Conservation (phyloP, 1,140 invertebrate genomes). For the Euwallacea similis region DNA sequence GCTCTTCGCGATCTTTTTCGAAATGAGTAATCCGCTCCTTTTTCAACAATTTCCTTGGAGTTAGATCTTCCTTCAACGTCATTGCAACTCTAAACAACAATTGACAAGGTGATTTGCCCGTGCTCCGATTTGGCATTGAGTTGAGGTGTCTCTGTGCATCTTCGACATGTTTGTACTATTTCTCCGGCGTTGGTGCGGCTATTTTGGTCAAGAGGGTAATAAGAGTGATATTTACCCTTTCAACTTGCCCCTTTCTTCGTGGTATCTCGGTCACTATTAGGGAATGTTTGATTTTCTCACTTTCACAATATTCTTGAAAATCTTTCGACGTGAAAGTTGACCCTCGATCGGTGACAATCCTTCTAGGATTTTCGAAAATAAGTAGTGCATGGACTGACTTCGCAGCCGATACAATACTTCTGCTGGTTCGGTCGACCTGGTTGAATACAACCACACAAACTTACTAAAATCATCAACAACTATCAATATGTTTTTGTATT, state of each 20-base stretch:
- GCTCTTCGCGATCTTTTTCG: constrained; percentile 36
- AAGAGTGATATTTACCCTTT: constrained; percentile 45
- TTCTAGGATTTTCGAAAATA: constrained; percentile 50
- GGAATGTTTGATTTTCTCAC: constrained; percentile 43
- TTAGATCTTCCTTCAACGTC: constrained; percentile 40
- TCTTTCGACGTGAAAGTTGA: constrained; percentile 51
- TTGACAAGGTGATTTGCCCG: constrained; percentile 48
- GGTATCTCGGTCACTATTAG: constrained; percentile 48
- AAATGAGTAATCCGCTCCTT: constrained; percentile 8
- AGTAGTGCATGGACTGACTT: constrained; percentile 11
- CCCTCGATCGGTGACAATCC: constrained; percentile 49
- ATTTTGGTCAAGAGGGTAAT: constrained; percentile 45
- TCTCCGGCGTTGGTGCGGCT: constrained; percentile 33
- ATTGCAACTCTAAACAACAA: constrained; percentile 48
- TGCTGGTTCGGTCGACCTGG: constrained; percentile 45
- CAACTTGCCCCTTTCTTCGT: constrained; percentile 48
- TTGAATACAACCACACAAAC: constrained; percentile 49
- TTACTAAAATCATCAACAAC: too few species aligned
- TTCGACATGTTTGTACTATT: constrained; percentile 49
- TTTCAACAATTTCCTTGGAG: constrained; percentile 31
- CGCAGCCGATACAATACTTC: constrained; percentile 43
- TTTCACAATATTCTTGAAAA: constrained; percentile 44
- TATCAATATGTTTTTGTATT: constrained; percentile 52
- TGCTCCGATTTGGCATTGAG: constrained; percentile 47
- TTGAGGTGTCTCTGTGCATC: constrained; percentile 48